A percentile compares a stretch with the other conserved stretches of the same genome.
Evolutionary conservation across 2,888 invertebrate genomes (phyloP).

Genomic region (Nomada ferruginata): DNA sequence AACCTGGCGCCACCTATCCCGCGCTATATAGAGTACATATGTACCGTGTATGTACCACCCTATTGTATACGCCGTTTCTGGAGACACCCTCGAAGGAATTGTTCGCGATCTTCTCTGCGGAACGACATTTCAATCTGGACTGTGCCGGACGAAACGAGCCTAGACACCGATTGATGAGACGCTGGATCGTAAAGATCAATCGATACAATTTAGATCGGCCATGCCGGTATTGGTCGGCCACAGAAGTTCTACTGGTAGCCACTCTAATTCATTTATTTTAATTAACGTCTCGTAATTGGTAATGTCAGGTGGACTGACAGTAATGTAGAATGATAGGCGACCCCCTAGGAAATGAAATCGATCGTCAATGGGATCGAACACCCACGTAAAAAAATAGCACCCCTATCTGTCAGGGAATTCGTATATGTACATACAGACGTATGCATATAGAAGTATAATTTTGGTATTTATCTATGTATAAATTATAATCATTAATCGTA

Average conservation of each 20-base stretch:
- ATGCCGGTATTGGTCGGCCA: neutral
- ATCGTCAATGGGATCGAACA: constrained; percentile 8
- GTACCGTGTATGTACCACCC: neutral
- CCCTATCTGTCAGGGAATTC: neutral
- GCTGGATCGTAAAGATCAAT: neutral
- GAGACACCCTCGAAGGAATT: neutral
- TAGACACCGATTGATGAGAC: neutral
- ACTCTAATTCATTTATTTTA: constrained; percentile 44
- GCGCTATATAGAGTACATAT: constrained; percentile 23
- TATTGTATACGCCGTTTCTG: neutral
- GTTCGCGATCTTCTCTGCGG: neutral
- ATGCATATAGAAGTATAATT: constrained; percentile 26
- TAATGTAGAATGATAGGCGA: neutral
- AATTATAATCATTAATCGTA: constrained; percentile 17
- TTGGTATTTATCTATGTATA: constrained; percentile 34
- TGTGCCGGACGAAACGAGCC: neutral
- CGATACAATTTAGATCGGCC: neutral
- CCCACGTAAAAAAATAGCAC: neutral
- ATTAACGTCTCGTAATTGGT: constrained; percentile 48
- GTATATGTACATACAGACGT: neutral
- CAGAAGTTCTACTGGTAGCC: neutral
- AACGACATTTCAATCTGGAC: constrained; percentile 21
- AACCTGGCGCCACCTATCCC: constrained; percentile 45
- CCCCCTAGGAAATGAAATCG: constrained; percentile 36
- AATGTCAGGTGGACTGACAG: neutral